A percentile compares a stretch with the other conserved stretches of the same genome.
Conservation (phyloP, 2,113 vertebrate species). For the Narcine bancroftii region DNA sequence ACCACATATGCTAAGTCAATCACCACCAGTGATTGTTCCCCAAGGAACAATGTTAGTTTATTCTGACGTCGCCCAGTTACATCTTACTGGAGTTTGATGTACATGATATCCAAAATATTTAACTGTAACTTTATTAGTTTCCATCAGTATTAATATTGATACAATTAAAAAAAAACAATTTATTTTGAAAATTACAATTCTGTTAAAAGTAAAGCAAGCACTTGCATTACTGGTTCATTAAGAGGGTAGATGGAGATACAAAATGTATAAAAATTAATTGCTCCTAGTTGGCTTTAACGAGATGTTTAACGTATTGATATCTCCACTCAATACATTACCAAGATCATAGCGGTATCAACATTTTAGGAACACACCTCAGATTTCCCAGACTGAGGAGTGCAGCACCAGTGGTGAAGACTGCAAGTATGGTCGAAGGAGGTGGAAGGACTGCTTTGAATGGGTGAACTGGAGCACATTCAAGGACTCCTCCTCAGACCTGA, state of each 20-base stretch:
- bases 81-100: too few species aligned
- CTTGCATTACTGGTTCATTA: not conserved
- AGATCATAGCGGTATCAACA: not conserved
- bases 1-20: constrained; percentile 72
- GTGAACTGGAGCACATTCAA: too few species aligned
- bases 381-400: too few species aligned
- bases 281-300: not conserved
- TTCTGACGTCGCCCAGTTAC: not conserved
- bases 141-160: not conserved
- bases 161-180: not conserved
- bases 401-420: too few species aligned
- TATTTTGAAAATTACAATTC: not conserved
- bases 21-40: constrained; percentile 60
- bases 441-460: too few species aligned
- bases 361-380: not conserved
- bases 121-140: not conserved
- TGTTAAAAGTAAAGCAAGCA: constrained; percentile 3
- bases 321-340: not conserved
- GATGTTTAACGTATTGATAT: not conserved
- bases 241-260: not conserved
- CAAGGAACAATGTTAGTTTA: constrained; percentile 49
- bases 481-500: too few species aligned
- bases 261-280: not conserved
- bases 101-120: too few species aligned
- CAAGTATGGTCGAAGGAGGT: too few species aligned